These are phyloP conservation scores for Catocala sponsa DNA, from an alignment of 2,888 invertebrate genomes.

Conservation along the genomic window DNA sequence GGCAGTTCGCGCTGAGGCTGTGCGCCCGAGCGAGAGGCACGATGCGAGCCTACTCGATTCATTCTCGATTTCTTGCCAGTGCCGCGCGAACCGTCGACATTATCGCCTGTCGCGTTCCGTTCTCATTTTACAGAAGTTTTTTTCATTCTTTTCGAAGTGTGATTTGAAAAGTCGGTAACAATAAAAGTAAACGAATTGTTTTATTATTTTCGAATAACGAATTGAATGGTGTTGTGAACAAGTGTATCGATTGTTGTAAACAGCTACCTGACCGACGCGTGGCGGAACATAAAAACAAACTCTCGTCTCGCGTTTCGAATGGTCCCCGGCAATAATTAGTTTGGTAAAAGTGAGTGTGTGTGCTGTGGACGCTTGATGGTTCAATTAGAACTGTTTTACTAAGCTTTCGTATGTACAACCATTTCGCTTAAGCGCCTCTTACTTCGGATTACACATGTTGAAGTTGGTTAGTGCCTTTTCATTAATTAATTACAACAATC, in stretches of 20 bases:
- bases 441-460: constrained; percentile 75
- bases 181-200: constrained; percentile 59
- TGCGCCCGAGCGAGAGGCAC: constrained; percentile 72
- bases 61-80: constrained; percentile 78
- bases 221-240: constrained; percentile 74
- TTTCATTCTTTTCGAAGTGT: constrained; percentile 66
- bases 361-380: constrained; percentile 80
- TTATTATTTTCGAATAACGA: constrained; percentile 71
- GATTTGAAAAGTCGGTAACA: constrained; percentile 64
- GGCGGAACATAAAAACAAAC: constrained; percentile 80
- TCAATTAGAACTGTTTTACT: constrained; percentile 79
- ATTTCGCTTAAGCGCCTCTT: constrained; percentile 60
- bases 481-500: constrained; percentile 41
- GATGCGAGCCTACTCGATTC: constrained; percentile 66
- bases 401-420: constrained; percentile 69
- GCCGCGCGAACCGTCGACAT: constrained; percentile 76
- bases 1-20: constrained; percentile 62
- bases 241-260: constrained; percentile 66
- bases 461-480: constrained; percentile 79
- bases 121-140: constrained; percentile 55
- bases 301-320: constrained; percentile 78
- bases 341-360: constrained; percentile 86
- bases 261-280: constrained; percentile 71
- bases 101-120: constrained; percentile 64
- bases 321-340: constrained; percentile 80